Base-by-base conservation (phyloP, 2,888 invertebrate genomes). In the Anodontia alba region DNA sequence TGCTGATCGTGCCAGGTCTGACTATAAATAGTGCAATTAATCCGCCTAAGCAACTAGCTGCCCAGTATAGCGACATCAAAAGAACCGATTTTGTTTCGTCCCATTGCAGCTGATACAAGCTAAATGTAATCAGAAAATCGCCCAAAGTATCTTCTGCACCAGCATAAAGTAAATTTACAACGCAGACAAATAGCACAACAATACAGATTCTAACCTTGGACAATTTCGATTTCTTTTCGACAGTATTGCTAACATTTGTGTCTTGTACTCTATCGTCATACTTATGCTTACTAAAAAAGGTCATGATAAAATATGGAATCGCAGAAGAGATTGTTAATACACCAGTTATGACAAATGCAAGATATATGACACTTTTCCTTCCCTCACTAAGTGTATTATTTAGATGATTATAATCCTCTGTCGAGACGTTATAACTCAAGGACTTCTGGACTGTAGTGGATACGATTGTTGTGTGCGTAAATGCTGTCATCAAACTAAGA, bases 51-150 rank as follows among this genome's bases (percentile, higher is more conserved):
- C 83, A 83, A 29, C 83, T 83, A 2, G 73, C 38, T 3, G 70
- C 46, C 83, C 83, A 83, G 69, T 83, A 83, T 20, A 80, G 49
- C 2, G 83, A 77, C 42, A 76, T 29, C 54, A 83, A 38, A n/a
- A 51, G 51, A 17, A 80, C 83, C 12, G 80, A 68, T 8, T 67
- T 46, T 0, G 73, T 43, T 29, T 69, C 78, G 49, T 72, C 66
- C 83, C 83, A 83, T 0, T 73, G 29, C 12, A 83, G 66, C 29
- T 80, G 77, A 38, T 80, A 73, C 20, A 80, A 51, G 69, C 80
- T 72, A 70, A 78, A 83, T 0, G 78, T 73, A 5, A 80, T 72
- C 23, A 83, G 33, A 42, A 83, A 83, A 51, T 70, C 83, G 20
- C 80, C 75, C 8, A 80, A 51, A 73, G 73, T 70, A 67, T 75